These are phyloP conservation scores for Patiria miniata DNA, from an alignment of 35 echinoderm and acorn worm species.

Conservation along the genomic window DNA sequence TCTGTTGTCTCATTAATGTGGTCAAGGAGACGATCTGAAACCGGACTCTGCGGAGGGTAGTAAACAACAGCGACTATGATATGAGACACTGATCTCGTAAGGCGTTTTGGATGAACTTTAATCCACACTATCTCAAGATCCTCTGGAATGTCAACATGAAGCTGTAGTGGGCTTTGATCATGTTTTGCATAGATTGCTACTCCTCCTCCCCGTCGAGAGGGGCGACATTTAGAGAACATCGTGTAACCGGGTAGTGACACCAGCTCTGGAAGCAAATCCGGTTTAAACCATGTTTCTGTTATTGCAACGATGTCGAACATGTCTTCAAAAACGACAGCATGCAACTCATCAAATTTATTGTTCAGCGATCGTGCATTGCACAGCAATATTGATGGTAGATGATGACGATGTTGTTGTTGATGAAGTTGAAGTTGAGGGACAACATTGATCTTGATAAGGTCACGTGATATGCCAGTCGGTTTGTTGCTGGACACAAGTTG, in stretches of 20 bases:
- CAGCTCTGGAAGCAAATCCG: background rate
- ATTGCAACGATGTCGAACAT: constrained; percentile 8
- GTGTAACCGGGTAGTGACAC: constrained; percentile 1
- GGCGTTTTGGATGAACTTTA: constrained; percentile 28
- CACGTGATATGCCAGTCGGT: background rate
- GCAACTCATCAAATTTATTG: too few relatives aligned
- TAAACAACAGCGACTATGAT: constrained; percentile 40
- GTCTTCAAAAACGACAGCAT: background rate
- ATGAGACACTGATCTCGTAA: constrained; percentile 29
- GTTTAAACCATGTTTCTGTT: too few relatives aligned
- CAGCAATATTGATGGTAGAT: background rate
- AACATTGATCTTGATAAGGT: background rate
- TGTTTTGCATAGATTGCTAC: constrained; percentile 41
- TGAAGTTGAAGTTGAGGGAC: background rate
- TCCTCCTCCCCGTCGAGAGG: constrained; percentile 7
- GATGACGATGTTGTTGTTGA: background rate
- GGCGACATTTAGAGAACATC: background rate
- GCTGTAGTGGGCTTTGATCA: background rate
- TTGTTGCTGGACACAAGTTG: background rate
- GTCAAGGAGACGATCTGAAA: constrained; percentile 26
- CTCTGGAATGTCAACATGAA: constrained; percentile 3
- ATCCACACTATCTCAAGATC: constrained; percentile 44
- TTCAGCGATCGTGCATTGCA: constrained; percentile 27
- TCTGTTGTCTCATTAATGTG: constrained; percentile 27
- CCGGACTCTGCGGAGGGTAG: constrained; percentile 30